Percentiles rank a stretch among this genome's conserved stretches.
Conservation (phyloP, 37 sponge, comb jelly and placozoan genomes). For the Bolinopsis microptera region DNA sequence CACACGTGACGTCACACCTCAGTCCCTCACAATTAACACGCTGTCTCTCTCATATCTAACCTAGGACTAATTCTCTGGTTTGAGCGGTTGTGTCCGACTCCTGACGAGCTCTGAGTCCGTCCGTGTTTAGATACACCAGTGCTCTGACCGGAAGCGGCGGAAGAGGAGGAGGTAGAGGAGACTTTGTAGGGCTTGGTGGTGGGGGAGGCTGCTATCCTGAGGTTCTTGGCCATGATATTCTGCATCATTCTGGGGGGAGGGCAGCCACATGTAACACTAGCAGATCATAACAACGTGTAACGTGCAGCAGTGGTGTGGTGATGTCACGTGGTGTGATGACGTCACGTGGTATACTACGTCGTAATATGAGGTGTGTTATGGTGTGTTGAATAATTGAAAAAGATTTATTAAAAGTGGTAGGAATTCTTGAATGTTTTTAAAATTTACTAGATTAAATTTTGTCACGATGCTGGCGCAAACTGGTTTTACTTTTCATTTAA, state of each 20-base stretch:
- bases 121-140: conserved; percentile 4
- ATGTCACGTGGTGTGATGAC: conserved; percentile 42
- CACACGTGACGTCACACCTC: not conserved
- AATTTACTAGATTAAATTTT: too few relatives aligned
- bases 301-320: conserved; percentile 10
- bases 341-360: too few relatives aligned
- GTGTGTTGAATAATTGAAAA: too few relatives aligned
- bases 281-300: not conserved
- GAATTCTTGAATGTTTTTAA: too few relatives aligned
- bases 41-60: not conserved
- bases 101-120: conserved; percentile 32
- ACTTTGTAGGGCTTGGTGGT: not conserved
- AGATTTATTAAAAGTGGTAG: too few relatives aligned
- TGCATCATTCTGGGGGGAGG: conserved; percentile 37
- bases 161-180: not conserved
- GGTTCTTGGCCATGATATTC: conserved; percentile 40
- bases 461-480: too few relatives aligned
- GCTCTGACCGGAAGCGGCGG: not conserved
- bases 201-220: conserved; percentile 30
- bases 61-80: conserved; percentile 25
- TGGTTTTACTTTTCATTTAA: too few relatives aligned
- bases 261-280: not conserved
- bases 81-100: conserved; percentile 20
- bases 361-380: too few relatives aligned
- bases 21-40: not conserved